Base-by-base conservation (phyloP, 2,113 vertebrate species). In the Semicossyphus pulcher region DNA sequence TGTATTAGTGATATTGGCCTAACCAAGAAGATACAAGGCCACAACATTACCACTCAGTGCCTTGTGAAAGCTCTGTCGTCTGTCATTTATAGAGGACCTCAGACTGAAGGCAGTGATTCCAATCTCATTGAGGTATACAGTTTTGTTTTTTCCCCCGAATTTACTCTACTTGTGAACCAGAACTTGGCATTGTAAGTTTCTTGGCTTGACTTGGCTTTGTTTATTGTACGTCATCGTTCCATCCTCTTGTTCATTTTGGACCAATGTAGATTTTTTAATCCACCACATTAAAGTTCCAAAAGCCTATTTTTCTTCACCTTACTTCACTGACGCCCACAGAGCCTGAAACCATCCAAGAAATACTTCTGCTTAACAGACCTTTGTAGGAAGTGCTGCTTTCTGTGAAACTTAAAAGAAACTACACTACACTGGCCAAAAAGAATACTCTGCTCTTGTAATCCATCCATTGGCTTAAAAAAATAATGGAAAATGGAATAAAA, bases 291-390 rank as follows among this genome's bases (percentile, higher is more conserved):
- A 48, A 48, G 8, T 42, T 60, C 34, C 31, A 20, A 45, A 57
- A 23, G 2, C 14, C 37, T 71, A 37, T 68, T 64, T 36, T 6
- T 76, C n/a, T n/a, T n/a, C n/a, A 63, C 23, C 2, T 15, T 21
- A 31, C 28, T 54, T 71, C 71, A 57, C 65, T 28, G 18, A 21
- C 48, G 2, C 76, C 65, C 34, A 83, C 63, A 36, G 21, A 31
- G 9, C 25, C 29, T 31, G 20, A 54, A 56, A 49, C 7, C 31
- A 5, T 63, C 76, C 61, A 63, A 58, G 51, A 68, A 72, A 59
- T 39, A 64, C 72, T 76, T 68, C 67, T 83, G 62, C 61, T 59
- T 52, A 10, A 52, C 20, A 11, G 72, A 76, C 81, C 72, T 80
- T 64, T 64, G 44, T 58, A 48, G 14, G 34, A 45, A 16, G 16